Evolutionary conservation across 2,888 invertebrate genomes (phyloP).

Genomic region (Agonopterix alstromeriana): DNA sequence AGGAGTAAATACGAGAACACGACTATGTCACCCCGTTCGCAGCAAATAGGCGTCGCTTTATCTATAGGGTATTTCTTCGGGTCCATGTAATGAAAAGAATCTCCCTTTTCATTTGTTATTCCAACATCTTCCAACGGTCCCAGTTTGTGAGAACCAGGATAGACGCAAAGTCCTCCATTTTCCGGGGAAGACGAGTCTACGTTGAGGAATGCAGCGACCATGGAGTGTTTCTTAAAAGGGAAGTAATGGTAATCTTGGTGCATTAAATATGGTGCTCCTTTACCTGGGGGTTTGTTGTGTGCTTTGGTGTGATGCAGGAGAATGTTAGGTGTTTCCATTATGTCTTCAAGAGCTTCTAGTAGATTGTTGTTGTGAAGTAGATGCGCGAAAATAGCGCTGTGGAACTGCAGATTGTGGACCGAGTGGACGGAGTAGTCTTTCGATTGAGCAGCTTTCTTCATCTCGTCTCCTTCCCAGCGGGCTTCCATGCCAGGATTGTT

Average conservation of each 20-base stretch:
- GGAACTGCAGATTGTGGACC: constrained; percentile 69
- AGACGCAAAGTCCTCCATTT: constrained; percentile 71
- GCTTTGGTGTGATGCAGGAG: constrained; percentile 71
- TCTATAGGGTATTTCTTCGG: constrained; percentile 57
- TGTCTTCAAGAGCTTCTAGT: constrained; percentile 57
- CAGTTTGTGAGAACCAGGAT: constrained; percentile 70
- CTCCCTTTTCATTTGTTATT: constrained; percentile 26
- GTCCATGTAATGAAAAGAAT: constrained; percentile 49
- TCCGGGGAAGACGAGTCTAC: constrained; percentile 64
- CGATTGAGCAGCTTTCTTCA: constrained; percentile 33
- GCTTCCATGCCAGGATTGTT: constrained; percentile 51
- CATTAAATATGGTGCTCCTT: constrained; percentile 67
- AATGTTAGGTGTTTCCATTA: constrained; percentile 62
- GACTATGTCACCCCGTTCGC: constrained; percentile 64
- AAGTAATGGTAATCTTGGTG: constrained; percentile 75
- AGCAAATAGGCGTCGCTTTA: constrained; percentile 52
- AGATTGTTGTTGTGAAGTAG: constrained; percentile 50
- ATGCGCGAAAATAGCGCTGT: constrained; percentile 53
- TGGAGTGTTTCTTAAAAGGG: constrained; percentile 66
- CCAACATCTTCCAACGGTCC: constrained; percentile 66
- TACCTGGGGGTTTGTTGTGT: constrained; percentile 64
- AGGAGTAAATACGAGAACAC: constrained; percentile 70
- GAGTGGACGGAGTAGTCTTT: constrained; percentile 13
- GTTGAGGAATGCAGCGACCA: constrained; percentile 70
- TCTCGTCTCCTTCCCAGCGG: constrained; percentile 54